These are phyloP conservation scores for Labia minor DNA, from an alignment of 2,888 invertebrate genomes.

Conservation along the genomic window DNA sequence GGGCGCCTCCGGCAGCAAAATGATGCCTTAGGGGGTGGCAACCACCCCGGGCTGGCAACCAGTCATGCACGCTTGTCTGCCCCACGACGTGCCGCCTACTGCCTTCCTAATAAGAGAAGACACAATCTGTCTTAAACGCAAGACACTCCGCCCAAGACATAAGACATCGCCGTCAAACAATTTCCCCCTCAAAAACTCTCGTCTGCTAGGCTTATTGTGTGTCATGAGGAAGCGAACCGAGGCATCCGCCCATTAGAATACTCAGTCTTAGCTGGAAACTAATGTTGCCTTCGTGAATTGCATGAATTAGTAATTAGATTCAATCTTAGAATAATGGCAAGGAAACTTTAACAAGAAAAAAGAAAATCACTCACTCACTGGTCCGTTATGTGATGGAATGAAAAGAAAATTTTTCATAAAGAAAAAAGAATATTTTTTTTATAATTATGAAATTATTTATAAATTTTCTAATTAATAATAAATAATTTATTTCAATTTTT, in stretches of 20 bases:
- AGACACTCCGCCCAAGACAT: slow-evolving; percentile 3
- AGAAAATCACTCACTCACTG: too few species aligned
- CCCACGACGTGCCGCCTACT: neutral
- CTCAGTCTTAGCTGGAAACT: neutral
- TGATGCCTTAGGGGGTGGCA: neutral
- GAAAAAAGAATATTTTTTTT: too few species aligned
- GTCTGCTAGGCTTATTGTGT: neutral
- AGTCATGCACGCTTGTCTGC: slow-evolving; percentile 13
- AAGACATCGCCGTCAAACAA: slow-evolving; percentile 13
- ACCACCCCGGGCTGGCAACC: neutral
- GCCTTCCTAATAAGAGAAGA: slow-evolving; percentile 4
- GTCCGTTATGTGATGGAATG: too few species aligned
- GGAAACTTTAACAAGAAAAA: too few species aligned
- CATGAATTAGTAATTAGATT: slow-evolving; percentile 1
- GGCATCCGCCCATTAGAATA: slow-evolving; percentile 13
- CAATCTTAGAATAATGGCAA: neutral
- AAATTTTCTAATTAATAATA: too few species aligned
- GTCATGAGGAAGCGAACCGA: slow-evolving; percentile 9
- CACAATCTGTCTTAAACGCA: slow-evolving; percentile 7
- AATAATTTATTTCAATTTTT: too few species aligned
- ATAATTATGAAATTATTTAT: too few species aligned
- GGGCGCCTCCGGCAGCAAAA: slow-evolving; percentile 13
- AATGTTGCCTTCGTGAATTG: slow-evolving; percentile 1
- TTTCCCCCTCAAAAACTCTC: slow-evolving; percentile 4
- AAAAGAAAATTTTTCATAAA: too few species aligned